These are phyloP conservation scores for Corvus hawaiiensis DNA, from an alignment of 2,113 vertebrate species.

Conservation along the genomic window DNA sequence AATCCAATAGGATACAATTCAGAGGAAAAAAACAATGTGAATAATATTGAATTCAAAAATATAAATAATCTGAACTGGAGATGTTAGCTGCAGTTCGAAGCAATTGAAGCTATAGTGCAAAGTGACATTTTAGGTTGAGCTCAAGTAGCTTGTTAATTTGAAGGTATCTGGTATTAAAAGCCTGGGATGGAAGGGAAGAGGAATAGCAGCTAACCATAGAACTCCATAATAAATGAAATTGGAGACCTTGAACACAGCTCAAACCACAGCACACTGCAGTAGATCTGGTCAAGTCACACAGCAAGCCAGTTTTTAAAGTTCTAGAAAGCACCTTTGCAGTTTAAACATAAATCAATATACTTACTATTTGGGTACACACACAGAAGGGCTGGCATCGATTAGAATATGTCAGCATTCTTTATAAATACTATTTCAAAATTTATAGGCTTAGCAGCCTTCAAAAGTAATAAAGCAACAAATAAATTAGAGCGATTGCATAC, in stretches of 20 bases:
- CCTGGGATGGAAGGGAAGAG: background rate
- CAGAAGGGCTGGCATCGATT: background rate
- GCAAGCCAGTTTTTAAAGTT: background rate
- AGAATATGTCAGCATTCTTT: background rate
- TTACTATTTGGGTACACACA: background rate
- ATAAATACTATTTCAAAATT: background rate
- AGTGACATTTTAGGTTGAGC: background rate
- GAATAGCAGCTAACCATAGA: background rate
- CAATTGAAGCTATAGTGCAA: background rate
- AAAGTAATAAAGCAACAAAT: background rate
- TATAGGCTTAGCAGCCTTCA: background rate
- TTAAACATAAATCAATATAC: background rate
- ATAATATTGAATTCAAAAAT: background rate
- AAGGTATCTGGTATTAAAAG: background rate
- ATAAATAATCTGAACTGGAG: background rate
- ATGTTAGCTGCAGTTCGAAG: background rate
- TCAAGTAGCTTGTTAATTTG: background rate
- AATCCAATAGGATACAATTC: background rate
- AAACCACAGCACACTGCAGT: background rate
- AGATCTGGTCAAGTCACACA: background rate
- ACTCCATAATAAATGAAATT: background rate
- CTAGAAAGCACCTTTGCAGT: background rate
- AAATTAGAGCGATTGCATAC: slow-evolving; percentile 33
- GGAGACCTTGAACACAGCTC: background rate
- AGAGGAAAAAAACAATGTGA: background rate